phyloP scores from a whole-genome alignment of 2,797 vertebrate species.

The Hypotaenidia philippensis region DNA sequence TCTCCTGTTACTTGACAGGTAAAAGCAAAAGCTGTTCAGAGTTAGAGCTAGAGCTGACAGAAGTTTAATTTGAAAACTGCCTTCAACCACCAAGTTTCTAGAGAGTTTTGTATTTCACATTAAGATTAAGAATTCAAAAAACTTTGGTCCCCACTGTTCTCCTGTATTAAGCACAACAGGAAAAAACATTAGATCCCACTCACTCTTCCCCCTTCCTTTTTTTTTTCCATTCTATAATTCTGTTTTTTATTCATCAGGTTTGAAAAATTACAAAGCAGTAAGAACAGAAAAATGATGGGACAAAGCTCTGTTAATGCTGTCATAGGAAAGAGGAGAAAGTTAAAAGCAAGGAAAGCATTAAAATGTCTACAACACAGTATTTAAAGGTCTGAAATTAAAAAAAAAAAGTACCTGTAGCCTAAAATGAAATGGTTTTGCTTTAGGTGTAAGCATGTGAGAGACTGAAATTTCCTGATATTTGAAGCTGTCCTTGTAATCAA shows the following conservation, averaged over 20 bases:
- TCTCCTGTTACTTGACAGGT: not conserved
- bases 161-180: not conserved
- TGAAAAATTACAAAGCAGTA: not conserved
- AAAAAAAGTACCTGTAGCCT: not conserved
- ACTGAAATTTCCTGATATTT: not conserved
- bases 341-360: not conserved
- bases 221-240: not conserved
- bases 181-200: not conserved
- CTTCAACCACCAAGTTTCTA: not conserved
- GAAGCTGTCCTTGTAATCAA: not conserved
- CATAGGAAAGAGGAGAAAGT: not conserved
- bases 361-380: not conserved
- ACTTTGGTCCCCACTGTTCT: fast-evolving
- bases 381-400: not conserved
- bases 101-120: not conserved
- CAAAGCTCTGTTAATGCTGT: not conserved
- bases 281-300: not conserved
- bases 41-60: not conserved
- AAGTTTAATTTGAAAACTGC: not conserved
- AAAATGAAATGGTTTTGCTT: not conserved
- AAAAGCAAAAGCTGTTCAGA: not conserved
- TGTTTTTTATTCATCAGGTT: not conserved
- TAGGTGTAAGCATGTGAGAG: not conserved
- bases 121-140: not conserved
- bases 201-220: not conserved